Percentiles rank a stretch among this genome's conserved stretches.
Conservation (phyloP, 2,113 vertebrate genomes). For the Crotalus tigris region DNA sequence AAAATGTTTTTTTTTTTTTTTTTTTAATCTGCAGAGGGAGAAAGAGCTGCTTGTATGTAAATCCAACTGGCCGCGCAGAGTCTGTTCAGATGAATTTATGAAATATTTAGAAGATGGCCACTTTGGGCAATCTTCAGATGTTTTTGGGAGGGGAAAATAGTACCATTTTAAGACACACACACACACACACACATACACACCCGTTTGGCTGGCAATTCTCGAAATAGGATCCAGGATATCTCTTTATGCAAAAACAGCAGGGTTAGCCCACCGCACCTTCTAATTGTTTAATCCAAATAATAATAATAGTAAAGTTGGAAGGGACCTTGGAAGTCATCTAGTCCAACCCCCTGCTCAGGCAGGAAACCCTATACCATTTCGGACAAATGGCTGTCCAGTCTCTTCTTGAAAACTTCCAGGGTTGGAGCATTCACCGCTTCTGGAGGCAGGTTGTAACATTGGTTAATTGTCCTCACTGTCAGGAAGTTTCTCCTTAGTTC, state of each 20-base stretch:
- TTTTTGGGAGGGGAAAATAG: neutral
- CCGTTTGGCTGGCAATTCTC: neutral
- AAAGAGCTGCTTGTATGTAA: conserved; percentile 14
- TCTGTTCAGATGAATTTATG: conserved; percentile 29
- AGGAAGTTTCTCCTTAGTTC: too few relatives aligned
- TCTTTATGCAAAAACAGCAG: neutral
- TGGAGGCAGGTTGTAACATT: too few relatives aligned
- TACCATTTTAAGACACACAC: neutral
- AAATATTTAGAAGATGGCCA: conserved; percentile 4
- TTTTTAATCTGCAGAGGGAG: conserved; percentile 33
- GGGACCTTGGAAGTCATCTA: too few relatives aligned
- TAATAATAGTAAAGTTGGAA: too few relatives aligned
- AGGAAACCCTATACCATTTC: too few relatives aligned
- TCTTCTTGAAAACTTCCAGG: too few relatives aligned
- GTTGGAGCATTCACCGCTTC: too few relatives aligned
- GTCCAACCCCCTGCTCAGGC: too few relatives aligned
- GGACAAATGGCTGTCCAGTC: too few relatives aligned
- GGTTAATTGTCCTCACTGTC: too few relatives aligned
- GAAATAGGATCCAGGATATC: neutral
- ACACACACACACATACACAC: too few relatives aligned
- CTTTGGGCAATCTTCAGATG: neutral
- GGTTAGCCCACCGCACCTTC: too few relatives aligned
- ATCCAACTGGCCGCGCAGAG: neutral
- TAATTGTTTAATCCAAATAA: neutral
- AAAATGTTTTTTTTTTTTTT: neutral